phyloP scores from a whole-genome alignment of 2,888 invertebrate species.

The Drosophila borealis region DNA sequence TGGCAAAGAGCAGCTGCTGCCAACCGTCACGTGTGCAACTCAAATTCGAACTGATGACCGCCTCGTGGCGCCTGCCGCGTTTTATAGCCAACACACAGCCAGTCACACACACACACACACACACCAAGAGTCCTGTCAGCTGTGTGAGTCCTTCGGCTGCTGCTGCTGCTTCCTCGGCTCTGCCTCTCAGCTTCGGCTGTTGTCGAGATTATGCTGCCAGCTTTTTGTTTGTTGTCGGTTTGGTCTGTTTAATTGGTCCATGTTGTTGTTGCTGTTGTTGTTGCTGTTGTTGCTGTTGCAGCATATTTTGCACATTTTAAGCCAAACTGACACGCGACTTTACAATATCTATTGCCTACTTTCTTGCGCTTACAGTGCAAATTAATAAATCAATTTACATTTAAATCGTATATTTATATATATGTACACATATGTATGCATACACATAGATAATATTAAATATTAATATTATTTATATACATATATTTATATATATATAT shows the following conservation, averaged over 20 bases:
- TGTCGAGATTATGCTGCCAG: conserved; percentile 22
- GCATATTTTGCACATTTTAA: conserved; percentile 17
- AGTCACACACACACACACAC: conserved; percentile 2
- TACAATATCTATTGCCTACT: conserved; percentile 7
- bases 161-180: conserved; percentile 21
- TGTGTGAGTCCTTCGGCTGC: conserved; percentile 51
- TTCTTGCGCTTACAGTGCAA: not conserved
- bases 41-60: conserved; percentile 83
- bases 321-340: conserved; percentile 11
- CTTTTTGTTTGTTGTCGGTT: conserved; percentile 53
- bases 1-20: conserved; percentile 3
- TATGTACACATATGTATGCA: too few species aligned
- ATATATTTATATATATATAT: too few species aligned
- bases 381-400: too few species aligned
- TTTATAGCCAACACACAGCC: conserved; percentile 78
- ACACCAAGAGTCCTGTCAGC: conserved; percentile 28
- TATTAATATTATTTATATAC: too few species aligned
- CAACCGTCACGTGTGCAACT: conserved; percentile 76
- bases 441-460: too few species aligned
- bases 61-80: conserved; percentile 79
- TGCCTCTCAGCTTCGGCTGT: conserved; percentile 32
- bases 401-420: too few species aligned
- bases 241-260: conserved; percentile 43
- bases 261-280: not conserved
- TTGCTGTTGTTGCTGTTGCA: conserved; percentile 11